Base-by-base conservation (phyloP, 2,113 vertebrate genomes). In the Solenodon paradoxus region DNA sequence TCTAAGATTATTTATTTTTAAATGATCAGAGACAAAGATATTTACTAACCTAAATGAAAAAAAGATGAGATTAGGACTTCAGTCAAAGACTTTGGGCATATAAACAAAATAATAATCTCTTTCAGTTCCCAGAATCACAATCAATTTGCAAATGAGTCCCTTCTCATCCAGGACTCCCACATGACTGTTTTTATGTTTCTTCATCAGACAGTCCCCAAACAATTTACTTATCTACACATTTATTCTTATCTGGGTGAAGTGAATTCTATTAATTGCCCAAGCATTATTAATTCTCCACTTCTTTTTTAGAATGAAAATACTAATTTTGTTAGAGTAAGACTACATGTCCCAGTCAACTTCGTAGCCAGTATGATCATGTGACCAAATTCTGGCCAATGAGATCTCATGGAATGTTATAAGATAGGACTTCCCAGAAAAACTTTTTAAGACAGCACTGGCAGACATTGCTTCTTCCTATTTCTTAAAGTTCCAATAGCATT, bases 31-130 rank as follows among this genome's bases (percentile, higher is more conserved):
- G 47, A 91, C 19, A 38, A 84, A 80, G 0, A 2, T 79, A 63
- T 59, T 95, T 90, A 83, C 49, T 91, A 74, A 24, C 7, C 17
- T 55, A 24, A 64, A 69, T 88, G n/a, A 55, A 90, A 95, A 90
- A 77, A 86, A 47, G 1, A 75, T 5, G 9, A 28, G 51, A 3
- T 61, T 87, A 61, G 3, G 7, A 8, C 0, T 63, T 69, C 17
- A 49, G 28, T 47, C 6, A 68, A 72, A 90, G 64, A 15, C 26
- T 30, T 82, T 79, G 42, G 13, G 28, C 17, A 9, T 85, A 45
- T 49, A 78, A 79, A 92, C 20, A 90, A 75, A 81, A 86, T 5
- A 68, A 15, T 17, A n/a, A 22, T 59, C 57, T 80, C 26, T 59
- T 15, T 57, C 74, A 74, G 32, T 0, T 4, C 12, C 28, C 7